A percentile compares a stretch with the other conserved stretches of the same genome.
phyloP scores from a whole-genome alignment of 2,113 vertebrate genomes.

The Dicerorhinus sumatrensis region DNA sequence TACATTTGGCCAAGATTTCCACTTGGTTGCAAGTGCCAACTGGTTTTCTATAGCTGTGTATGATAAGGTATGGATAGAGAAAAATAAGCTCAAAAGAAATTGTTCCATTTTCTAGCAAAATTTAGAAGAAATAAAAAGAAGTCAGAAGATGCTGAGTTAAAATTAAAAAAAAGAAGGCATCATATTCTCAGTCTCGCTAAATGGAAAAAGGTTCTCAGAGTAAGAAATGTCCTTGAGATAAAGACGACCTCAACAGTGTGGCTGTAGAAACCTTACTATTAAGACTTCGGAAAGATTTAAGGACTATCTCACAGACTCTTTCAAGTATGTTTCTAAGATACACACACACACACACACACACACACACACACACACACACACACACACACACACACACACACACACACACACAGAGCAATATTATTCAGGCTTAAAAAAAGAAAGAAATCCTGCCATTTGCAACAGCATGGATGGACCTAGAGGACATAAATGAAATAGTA shows the following conservation, averaged over 20 bases:
- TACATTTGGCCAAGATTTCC: background rate
- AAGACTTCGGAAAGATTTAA: background rate
- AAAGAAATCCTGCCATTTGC: too few relatives aligned
- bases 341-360: too few relatives aligned
- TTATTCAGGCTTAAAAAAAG: too few relatives aligned
- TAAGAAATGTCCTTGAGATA: background rate
- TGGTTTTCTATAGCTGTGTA: background rate
- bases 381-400: too few relatives aligned
- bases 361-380: too few relatives aligned
- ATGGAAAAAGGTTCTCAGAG: background rate
- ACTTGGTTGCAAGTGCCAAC: background rate
- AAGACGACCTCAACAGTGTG: background rate
- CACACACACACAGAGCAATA: too few relatives aligned
- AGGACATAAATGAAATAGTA: background rate
- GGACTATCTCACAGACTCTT: background rate
- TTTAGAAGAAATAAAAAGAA: background rate
- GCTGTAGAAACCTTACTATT: background rate
- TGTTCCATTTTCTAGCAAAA: background rate
- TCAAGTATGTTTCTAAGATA: background rate
- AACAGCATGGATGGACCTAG: too few relatives aligned
- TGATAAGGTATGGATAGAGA: background rate
- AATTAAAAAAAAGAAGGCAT: background rate
- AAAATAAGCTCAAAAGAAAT: background rate
- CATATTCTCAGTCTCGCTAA: background rate
- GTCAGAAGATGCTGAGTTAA: background rate